phyloP scores from a whole-genome alignment of 2,113 vertebrate species.

The Pelecanoides urinatrix region DNA sequence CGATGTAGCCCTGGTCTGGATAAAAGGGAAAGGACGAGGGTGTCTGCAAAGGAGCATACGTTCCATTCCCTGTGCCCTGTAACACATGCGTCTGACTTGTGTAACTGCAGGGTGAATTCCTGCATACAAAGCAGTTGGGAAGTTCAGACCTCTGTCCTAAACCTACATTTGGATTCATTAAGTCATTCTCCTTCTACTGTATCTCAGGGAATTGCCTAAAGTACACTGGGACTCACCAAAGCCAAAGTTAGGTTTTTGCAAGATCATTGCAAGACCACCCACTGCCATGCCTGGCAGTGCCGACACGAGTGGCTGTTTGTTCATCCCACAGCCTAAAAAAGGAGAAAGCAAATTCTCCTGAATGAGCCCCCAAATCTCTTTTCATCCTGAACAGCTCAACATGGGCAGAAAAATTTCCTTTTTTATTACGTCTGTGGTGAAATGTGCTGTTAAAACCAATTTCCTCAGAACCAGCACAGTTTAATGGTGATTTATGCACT shows the following conservation, averaged over 20 bases:
- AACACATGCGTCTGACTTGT: neutral
- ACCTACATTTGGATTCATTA: neutral
- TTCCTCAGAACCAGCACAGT: neutral
- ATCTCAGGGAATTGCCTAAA: neutral
- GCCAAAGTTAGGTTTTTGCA: neutral
- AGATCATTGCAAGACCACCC: neutral
- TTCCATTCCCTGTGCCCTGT: neutral
- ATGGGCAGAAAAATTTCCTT: neutral
- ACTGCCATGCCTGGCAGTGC: neutral
- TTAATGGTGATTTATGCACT: conserved; percentile 14
- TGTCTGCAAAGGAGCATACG: neutral
- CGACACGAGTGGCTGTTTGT: neutral
- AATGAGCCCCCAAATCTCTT: neutral
- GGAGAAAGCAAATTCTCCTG: neutral
- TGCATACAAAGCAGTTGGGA: neutral
- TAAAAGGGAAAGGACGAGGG: neutral
- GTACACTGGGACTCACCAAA: neutral
- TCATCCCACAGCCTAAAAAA: neutral
- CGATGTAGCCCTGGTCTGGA: neutral
- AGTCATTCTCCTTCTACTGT: neutral
- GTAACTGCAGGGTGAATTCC: neutral
- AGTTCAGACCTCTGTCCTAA: neutral
- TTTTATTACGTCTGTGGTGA: neutral
- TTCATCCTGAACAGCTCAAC: neutral
- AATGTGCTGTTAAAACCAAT: conserved; percentile 35